Evolutionary conservation across 2,888 invertebrate species (phyloP).

Genomic region (Drosophila diplacantha): DNA sequence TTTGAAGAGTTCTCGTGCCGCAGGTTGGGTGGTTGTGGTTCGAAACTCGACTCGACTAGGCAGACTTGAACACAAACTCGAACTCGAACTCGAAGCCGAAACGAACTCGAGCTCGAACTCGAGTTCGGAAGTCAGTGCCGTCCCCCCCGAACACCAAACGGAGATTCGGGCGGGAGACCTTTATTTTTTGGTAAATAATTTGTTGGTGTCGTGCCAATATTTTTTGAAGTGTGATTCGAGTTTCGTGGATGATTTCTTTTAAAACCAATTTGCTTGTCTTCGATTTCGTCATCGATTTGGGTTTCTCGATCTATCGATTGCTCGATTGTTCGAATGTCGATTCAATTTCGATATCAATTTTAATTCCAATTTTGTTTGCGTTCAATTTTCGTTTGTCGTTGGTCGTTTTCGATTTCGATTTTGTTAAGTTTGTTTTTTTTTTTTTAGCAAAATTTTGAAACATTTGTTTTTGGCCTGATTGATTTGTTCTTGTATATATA

Average conservation of each 20-base stretch:
- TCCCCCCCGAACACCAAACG: not conserved
- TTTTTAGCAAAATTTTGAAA: conserved; percentile 75
- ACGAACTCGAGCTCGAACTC: conserved; percentile 6
- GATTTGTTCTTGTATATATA: conserved; percentile 72
- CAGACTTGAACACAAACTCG: not conserved
- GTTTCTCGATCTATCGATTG: conserved; percentile 14
- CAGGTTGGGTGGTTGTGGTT: conserved; percentile 1
- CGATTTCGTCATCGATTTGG: conserved; percentile 20
- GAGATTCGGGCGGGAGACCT: conserved; percentile 6
- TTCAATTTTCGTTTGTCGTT: conserved; percentile 37
- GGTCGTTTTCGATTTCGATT: conserved; percentile 20
- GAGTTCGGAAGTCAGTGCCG: conserved; percentile 7
- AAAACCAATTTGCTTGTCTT: conserved; percentile 59
- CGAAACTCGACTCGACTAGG: conserved; percentile 14
- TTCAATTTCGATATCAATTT: conserved; percentile 31
- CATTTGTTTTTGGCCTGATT: conserved; percentile 78
- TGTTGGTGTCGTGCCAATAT: conserved; percentile 32
- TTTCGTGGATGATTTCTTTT: conserved; percentile 37
- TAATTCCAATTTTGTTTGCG: conserved; percentile 35
- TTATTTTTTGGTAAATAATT: conserved; percentile 20
- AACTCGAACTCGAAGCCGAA: not conserved
- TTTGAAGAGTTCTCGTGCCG: conserved; percentile 33
- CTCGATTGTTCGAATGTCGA: conserved; percentile 12
- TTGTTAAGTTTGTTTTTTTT: conserved; percentile 26
- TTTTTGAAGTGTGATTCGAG: conserved; percentile 28